A percentile compares a stretch with the other conserved stretches of the same genome.
These are phyloP conservation scores for Periophthalmodon schlosseri DNA, from an alignment of 2,113 vertebrate genomes.

Conservation along the genomic window DNA sequence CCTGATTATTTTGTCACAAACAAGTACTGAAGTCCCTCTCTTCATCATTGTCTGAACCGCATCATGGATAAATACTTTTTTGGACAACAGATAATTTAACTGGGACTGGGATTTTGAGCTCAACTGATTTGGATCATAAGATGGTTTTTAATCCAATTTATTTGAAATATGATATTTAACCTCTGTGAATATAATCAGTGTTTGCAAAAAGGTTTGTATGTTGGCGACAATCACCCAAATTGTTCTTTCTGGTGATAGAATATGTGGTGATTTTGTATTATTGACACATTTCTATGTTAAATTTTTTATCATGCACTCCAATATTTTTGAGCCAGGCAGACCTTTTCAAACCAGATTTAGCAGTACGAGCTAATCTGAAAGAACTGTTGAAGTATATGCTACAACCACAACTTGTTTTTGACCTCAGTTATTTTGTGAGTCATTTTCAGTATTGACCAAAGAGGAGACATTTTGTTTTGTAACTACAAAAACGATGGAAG, in stretches of 20 bases:
- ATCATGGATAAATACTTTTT: not conserved
- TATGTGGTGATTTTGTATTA: slow-evolving; percentile 47
- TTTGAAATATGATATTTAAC: slow-evolving; percentile 32
- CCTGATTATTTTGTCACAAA: slow-evolving; percentile 1
- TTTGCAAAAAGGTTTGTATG: slow-evolving; percentile 30
- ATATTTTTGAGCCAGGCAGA: slow-evolving; percentile 9
- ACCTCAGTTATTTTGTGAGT: slow-evolving; percentile 16
- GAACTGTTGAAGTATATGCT: not conserved
- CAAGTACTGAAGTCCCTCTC: slow-evolving; percentile 1
- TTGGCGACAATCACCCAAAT: slow-evolving; percentile 60
- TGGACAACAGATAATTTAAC: slow-evolving; percentile 4
- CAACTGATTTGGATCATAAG: slow-evolving; percentile 15
- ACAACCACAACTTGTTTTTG: not conserved
- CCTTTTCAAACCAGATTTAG: slow-evolving; percentile 7
- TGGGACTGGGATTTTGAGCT: slow-evolving; percentile 16
- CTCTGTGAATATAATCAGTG: slow-evolving; percentile 48
- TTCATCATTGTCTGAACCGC: slow-evolving; percentile 16
- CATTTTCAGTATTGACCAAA: slow-evolving; percentile 53
- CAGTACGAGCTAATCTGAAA: not conserved
- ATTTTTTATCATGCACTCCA: slow-evolving; percentile 27
- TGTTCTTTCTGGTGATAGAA: slow-evolving; percentile 23
- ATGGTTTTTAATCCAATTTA: not conserved
- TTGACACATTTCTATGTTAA: slow-evolving; percentile 10
- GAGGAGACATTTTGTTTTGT: slow-evolving; percentile 39
- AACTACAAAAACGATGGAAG: not conserved